Percentiles rank a stretch among this genome's conserved stretches.
These are phyloP conservation scores for Phoeniculus purpureus DNA, from an alignment of 2,797 vertebrate species.

Conservation along the genomic window DNA sequence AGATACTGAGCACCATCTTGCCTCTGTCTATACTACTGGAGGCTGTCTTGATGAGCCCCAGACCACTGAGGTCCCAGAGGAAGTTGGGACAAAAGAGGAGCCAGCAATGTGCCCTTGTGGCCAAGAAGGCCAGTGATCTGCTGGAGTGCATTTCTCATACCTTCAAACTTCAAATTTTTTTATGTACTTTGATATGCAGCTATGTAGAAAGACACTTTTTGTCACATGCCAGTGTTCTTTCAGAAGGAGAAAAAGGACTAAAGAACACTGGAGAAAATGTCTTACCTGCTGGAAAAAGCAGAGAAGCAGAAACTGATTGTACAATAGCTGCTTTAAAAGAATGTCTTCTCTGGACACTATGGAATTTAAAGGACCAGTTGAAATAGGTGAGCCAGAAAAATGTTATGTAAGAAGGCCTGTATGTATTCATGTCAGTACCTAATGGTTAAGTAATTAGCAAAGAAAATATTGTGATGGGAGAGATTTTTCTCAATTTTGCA, in stretches of 20 bases:
- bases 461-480: background rate
- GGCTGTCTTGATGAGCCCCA: too few species aligned
- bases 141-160: background rate
- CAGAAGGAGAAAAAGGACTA: background rate
- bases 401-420: background rate
- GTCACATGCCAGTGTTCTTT: background rate
- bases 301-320: background rate
- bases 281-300: background rate
- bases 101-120: too few species aligned
- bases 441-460: background rate
- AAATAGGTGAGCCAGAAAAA: background rate
- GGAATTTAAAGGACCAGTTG: background rate
- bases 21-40: too few species aligned
- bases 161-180: background rate
- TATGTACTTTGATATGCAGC: background rate
- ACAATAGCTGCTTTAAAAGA: background rate
- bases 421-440: background rate
- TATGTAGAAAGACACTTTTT: background rate
- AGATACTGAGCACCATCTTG: too few species aligned
- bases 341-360: background rate
- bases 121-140: too few species aligned
- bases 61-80: too few species aligned
- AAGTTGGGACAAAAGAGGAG: too few species aligned
- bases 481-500: background rate
- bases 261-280: background rate